phyloP scores from a whole-genome alignment of 2,797 vertebrate genomes.

The Pristis pectinata region DNA sequence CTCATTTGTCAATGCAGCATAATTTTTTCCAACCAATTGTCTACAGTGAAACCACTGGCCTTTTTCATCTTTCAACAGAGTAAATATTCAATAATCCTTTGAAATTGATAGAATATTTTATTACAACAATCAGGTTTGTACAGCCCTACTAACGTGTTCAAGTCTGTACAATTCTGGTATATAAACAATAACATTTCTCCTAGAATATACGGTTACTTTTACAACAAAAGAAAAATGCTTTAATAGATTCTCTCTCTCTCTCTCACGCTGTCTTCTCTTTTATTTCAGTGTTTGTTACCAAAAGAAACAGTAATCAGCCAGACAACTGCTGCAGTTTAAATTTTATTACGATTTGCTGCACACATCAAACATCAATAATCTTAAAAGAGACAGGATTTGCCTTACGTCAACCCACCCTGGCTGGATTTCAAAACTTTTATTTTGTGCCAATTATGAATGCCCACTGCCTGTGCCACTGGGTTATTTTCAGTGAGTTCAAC shows the following conservation, averaged over 20 bases:
- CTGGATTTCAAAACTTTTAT: slow-evolving; percentile 14
- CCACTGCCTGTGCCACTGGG: neutral
- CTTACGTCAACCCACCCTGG: slow-evolving; percentile 19
- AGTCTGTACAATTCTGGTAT: slow-evolving; percentile 29
- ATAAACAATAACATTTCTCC: slow-evolving; percentile 36
- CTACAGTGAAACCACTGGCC: neutral
- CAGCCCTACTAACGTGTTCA: slow-evolving; percentile 30
- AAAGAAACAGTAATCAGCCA: slow-evolving; percentile 31
- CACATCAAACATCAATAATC: slow-evolving; percentile 31
- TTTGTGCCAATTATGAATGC: neutral
- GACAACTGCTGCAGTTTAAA: slow-evolving; percentile 30
- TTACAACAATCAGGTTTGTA: slow-evolving; percentile 33
- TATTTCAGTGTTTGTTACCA: slow-evolving; percentile 25
- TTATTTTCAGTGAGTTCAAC: neutral
- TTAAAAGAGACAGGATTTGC: slow-evolving; percentile 26
- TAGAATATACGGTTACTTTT: slow-evolving; percentile 32
- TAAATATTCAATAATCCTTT: slow-evolving; percentile 2
- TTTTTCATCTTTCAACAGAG: neutral
- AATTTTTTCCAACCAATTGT: neutral
- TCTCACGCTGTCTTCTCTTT: slow-evolving; percentile 3
- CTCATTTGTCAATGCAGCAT: neutral
- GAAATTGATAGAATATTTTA: slow-evolving; percentile 36
- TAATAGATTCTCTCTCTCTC: neutral
- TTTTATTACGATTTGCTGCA: slow-evolving; percentile 31
- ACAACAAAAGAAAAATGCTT: slow-evolving; percentile 25